Percentiles rank a stretch among this genome's conserved stretches.
Conservation (phyloP, 2,797 vertebrate genomes). For the Cryptoprocta ferox region DNA sequence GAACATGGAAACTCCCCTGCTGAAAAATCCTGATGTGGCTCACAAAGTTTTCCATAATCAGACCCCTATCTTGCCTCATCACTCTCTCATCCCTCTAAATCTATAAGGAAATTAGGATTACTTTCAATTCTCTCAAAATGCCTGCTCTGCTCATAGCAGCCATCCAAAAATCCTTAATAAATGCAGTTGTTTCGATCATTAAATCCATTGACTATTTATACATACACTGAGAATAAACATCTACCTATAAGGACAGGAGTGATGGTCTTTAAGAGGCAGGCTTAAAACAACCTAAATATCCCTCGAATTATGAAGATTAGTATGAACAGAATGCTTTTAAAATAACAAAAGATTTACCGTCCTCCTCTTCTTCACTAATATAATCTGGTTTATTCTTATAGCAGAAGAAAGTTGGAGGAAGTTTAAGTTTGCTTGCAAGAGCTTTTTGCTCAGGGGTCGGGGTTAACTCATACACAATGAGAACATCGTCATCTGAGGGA, state of each 20-base stretch:
- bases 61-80: neutral
- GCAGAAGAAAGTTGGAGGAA: conserved; percentile 97
- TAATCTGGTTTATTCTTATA: conserved; percentile 96
- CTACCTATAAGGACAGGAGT: neutral
- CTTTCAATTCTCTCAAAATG: conserved; percentile 9
- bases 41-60: neutral
- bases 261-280: neutral
- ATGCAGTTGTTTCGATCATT: neutral
- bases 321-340: conserved; percentile 12
- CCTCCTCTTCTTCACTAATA: conserved; percentile 91
- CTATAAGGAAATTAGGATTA: neutral
- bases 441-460: conserved; percentile 93
- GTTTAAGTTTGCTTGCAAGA: conserved; percentile 91
- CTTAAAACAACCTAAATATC: conserved; percentile 27
- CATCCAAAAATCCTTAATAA: neutral
- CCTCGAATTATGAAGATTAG: neutral
- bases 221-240: neutral
- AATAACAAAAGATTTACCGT: conserved; percentile 89
- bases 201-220: neutral
- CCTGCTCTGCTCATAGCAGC: neutral
- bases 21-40: neutral
- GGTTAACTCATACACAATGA: conserved; percentile 92
- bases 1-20: neutral
- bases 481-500: conserved; percentile 87
- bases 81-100: neutral